Evolutionary conservation across 2,888 invertebrate species (phyloP).

Genomic region (Polyommatus icarus): DNA sequence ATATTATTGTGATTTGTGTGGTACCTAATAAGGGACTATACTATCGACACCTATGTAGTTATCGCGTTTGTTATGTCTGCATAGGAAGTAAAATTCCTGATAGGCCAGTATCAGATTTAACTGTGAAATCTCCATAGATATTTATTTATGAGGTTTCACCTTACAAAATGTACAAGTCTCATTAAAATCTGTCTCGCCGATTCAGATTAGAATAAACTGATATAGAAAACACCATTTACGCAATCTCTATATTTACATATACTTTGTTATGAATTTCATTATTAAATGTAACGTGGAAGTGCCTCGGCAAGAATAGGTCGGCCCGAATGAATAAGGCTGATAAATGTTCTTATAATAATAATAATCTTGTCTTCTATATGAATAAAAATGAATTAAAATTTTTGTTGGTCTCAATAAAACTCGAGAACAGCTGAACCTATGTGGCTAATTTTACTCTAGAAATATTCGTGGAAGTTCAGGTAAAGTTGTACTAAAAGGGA

Average conservation of each 20-base stretch:
- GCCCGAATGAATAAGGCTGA: neutral
- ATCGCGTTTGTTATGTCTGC: neutral
- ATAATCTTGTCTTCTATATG: no score
- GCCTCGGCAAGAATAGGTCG: neutral
- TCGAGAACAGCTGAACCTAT: no score
- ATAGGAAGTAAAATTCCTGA: neutral
- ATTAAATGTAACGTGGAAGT: neutral
- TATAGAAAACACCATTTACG: constrained; percentile 11
- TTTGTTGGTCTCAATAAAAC: no score
- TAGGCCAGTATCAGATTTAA: neutral
- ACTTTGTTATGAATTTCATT: constrained; percentile 2
- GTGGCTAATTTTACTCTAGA: no score
- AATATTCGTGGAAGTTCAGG: no score
- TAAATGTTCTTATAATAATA: no score
- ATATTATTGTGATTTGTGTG: no score
- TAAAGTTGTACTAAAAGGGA: no score
- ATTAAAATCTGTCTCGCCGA: constrained; percentile 9
- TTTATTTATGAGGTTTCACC: constrained; percentile 6
- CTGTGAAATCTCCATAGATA: neutral
- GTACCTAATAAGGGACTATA: no score
- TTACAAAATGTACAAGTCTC: constrained; percentile 13
- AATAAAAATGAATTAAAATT: no score
- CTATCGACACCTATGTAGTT: no score
- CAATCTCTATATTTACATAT: neutral
- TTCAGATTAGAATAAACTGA: constrained; percentile 21